A percentile compares a stretch with the other conserved stretches of the same genome.
phyloP scores from a whole-genome alignment of 2,797 vertebrate species.

The Glyptemys insculpta region DNA sequence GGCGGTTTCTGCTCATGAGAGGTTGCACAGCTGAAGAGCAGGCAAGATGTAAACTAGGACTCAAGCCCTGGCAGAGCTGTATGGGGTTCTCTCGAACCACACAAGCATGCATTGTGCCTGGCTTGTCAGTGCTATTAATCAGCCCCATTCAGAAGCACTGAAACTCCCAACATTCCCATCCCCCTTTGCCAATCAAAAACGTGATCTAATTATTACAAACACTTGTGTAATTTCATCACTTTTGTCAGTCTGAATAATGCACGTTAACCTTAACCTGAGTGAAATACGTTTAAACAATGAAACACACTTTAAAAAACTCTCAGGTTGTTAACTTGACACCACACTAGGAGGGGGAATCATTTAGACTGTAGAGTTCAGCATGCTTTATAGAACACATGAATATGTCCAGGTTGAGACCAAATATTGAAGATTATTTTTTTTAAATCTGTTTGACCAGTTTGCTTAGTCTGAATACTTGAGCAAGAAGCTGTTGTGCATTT shows the following conservation, averaged over 20 bases:
- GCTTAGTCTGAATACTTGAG: constrained; percentile 69
- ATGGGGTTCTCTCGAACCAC: background rate
- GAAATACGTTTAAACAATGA: constrained; percentile 71
- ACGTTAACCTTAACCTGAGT: constrained; percentile 72
- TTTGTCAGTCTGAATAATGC: constrained; percentile 75
- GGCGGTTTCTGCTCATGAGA: background rate
- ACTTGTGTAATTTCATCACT: constrained; percentile 76
- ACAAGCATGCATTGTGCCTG: background rate
- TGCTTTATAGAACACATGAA: constrained; percentile 42
- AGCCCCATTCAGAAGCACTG: constrained; percentile 1
- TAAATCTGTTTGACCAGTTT: constrained; percentile 47
- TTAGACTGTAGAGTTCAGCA: constrained; percentile 66
- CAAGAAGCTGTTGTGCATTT: constrained; percentile 63
- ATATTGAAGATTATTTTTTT: constrained; percentile 52
- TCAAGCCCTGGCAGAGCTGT: rapidly evolving
- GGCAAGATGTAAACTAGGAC: background rate
- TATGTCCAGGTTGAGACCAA: constrained; percentile 63
- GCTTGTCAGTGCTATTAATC: background rate
- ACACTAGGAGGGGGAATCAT: constrained; percentile 65
- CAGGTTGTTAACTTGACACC: constrained; percentile 69
- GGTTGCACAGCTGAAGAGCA: rapidly evolving
- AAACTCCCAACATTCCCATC: constrained; percentile 9
- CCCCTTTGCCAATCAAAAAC: constrained; percentile 42
- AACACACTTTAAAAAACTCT: constrained; percentile 51
- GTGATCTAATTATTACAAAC: constrained; percentile 73